Percentiles rank a stretch among this genome's conserved stretches.
Conservation (phyloP, 2,888 invertebrate species). For the Lochmaea crataegi region DNA sequence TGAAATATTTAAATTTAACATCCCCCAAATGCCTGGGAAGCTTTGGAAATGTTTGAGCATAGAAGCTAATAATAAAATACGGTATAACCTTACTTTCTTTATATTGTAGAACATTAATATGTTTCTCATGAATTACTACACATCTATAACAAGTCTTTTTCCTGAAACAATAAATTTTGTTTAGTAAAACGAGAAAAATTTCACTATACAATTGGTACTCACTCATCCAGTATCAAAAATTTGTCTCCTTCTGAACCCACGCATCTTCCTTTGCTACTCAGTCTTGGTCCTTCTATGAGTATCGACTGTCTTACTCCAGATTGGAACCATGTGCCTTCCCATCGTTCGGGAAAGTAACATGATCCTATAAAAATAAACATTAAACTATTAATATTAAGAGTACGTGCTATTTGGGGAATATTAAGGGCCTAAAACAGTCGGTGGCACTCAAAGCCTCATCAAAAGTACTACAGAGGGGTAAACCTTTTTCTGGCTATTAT, state of each 20-base stretch:
- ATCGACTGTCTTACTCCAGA: slow-evolving; percentile 89
- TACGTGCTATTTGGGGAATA: too few species aligned
- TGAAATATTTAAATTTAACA: too few species aligned
- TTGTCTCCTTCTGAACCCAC: slow-evolving; percentile 88
- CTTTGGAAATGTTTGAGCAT: slow-evolving; percentile 26
- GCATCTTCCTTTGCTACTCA: slow-evolving; percentile 88
- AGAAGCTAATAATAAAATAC: not conserved
- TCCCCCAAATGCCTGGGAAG: too few species aligned
- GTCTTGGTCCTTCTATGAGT: slow-evolving; percentile 82
- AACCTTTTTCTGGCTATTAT: too few species aligned
- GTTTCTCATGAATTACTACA: slow-evolving; percentile 95
- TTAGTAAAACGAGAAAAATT: not conserved
- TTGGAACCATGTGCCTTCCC: slow-evolving; percentile 93
- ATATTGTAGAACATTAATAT: slow-evolving; percentile 94
- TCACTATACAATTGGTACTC: slow-evolving; percentile 66
- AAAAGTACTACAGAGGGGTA: too few species aligned
- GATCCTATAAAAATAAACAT: slow-evolving; percentile 66
- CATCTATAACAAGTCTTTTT: slow-evolving; percentile 90
- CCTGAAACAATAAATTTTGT: slow-evolving; percentile 69
- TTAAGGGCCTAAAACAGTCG: too few species aligned
- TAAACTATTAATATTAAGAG: too few species aligned
- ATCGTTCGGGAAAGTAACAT: slow-evolving; percentile 84
- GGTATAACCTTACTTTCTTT: slow-evolving; percentile 91
- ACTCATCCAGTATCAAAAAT: slow-evolving; percentile 90
- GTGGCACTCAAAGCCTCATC: too few species aligned